phyloP scores from a whole-genome alignment of 2,888 invertebrate genomes.

The Parnassius smintheus region DNA sequence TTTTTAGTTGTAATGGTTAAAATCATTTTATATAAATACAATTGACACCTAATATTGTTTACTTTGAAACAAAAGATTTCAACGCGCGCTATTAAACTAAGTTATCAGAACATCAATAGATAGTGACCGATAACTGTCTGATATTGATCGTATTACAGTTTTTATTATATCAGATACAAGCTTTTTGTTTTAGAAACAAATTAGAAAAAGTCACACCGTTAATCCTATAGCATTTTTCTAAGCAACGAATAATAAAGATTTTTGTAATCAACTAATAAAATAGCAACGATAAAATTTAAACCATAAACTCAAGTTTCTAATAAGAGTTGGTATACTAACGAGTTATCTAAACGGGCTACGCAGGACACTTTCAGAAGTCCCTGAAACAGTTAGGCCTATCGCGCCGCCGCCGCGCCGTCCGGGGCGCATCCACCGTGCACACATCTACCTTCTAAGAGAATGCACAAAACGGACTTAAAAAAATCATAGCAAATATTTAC shows the following conservation, averaged over 20 bases:
- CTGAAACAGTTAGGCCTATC: slow-evolving; percentile 66
- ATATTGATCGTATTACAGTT: slow-evolving; percentile 63
- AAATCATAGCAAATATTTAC: slow-evolving; percentile 66
- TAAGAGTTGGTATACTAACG: slow-evolving; percentile 57
- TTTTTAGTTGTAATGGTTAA: too few species aligned
- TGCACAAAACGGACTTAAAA: slow-evolving; percentile 63
- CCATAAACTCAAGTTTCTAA: slow-evolving; percentile 20
- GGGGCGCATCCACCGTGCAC: slow-evolving; percentile 49
- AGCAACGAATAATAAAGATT: not conserved
- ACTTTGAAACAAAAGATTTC: slow-evolving; percentile 66
- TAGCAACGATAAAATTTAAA: not conserved
- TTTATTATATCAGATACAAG: slow-evolving; percentile 49
- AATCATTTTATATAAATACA: too few species aligned
- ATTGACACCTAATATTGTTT: slow-evolving; percentile 15
- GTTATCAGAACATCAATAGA: slow-evolving; percentile 59
- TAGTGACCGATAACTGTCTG: slow-evolving; percentile 55
- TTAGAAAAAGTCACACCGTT: not conserved
- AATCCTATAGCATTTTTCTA: not conserved
- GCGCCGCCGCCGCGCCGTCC: slow-evolving; percentile 55
- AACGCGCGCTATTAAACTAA: slow-evolving; percentile 62
- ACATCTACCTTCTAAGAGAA: slow-evolving; percentile 62
- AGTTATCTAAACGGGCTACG: slow-evolving; percentile 49
- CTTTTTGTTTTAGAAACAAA: slow-evolving; percentile 38
- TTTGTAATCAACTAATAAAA: not conserved
- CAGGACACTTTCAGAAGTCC: slow-evolving; percentile 70